phyloP scores from a whole-genome alignment of 2,797 vertebrate genomes.

The Onychomys leucogaster region DNA sequence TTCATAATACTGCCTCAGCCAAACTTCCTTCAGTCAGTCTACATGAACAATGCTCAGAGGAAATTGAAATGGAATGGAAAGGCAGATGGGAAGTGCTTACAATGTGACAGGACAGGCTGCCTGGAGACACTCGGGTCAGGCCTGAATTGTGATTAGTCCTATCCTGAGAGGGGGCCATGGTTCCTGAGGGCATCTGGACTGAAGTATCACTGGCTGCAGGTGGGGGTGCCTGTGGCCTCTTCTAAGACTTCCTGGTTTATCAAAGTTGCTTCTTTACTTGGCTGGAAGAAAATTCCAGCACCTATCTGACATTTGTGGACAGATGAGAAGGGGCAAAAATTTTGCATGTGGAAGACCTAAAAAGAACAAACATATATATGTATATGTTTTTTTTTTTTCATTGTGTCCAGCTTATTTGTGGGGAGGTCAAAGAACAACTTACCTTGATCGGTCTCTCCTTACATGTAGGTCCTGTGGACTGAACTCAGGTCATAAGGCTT shows the following conservation, averaged over 20 bases:
- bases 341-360: too few relatives aligned
- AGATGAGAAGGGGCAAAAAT: neutral
- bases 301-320: slow-evolving; percentile 86
- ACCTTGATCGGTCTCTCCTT: too few relatives aligned
- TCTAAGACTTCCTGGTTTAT: slow-evolving; percentile 84
- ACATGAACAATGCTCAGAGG: too few relatives aligned
- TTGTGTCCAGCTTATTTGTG: neutral
- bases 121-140: too few relatives aligned
- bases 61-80: neutral
- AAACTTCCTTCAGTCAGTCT: too few relatives aligned
- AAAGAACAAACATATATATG: too few relatives aligned
- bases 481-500: too few relatives aligned
- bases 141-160: rapidly evolving
- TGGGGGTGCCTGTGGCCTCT: slow-evolving; percentile 65
- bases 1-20: too few relatives aligned
- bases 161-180: neutral
- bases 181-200: neutral
- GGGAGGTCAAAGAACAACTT: too few relatives aligned
- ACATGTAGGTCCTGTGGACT: too few relatives aligned
- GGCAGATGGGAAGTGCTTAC: neutral
- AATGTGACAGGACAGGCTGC: neutral
- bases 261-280: slow-evolving; percentile 88
- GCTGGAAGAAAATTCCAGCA: slow-evolving; percentile 90
- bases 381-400: too few relatives aligned
- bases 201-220: slow-evolving; percentile 86